These are phyloP conservation scores for Thamnophis sirtalis DNA, from an alignment of 2,113 vertebrate genomes.

Conservation along the genomic window DNA sequence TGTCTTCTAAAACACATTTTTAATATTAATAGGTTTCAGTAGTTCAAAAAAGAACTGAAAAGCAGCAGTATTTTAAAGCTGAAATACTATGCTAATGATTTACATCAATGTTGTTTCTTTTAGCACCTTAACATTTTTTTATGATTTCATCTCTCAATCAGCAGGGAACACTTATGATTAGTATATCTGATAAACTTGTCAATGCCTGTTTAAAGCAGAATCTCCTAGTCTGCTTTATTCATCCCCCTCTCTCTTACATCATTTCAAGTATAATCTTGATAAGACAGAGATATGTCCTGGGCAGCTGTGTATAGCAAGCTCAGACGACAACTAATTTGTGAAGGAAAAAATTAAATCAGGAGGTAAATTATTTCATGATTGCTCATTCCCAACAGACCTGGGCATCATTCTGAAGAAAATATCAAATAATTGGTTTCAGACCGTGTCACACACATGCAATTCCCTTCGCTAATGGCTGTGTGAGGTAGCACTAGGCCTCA, in stretches of 20 bases:
- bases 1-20: constrained; percentile 21
- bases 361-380: constrained; percentile 97
- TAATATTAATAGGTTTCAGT: constrained; percentile 21
- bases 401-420: constrained; percentile 96
- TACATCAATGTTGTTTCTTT: constrained; percentile 56
- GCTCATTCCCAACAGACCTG: constrained; percentile 92
- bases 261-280: constrained; percentile 74
- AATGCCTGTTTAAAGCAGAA: constrained; percentile 68
- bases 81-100: constrained; percentile 54
- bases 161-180: constrained; percentile 64
- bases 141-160: constrained; percentile 72
- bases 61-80: constrained; percentile 54
- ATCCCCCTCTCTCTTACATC: constrained; percentile 45
- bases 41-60: constrained; percentile 33
- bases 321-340: constrained; percentile 80
- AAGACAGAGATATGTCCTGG: constrained; percentile 66
- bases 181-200: constrained; percentile 80
- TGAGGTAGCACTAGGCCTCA: constrained; percentile 85
- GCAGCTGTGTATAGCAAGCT: constrained; percentile 71
- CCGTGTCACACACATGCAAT: constrained; percentile 96
- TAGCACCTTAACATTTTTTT: constrained; percentile 64
- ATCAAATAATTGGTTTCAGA: constrained; percentile 98
- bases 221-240: constrained; percentile 66
- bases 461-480: constrained; percentile 90
- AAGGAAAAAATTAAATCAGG: constrained; percentile 97